These are phyloP conservation scores for Scartelaos histophorus DNA, from an alignment of 2,113 vertebrate genomes.

Conservation along the genomic window DNA sequence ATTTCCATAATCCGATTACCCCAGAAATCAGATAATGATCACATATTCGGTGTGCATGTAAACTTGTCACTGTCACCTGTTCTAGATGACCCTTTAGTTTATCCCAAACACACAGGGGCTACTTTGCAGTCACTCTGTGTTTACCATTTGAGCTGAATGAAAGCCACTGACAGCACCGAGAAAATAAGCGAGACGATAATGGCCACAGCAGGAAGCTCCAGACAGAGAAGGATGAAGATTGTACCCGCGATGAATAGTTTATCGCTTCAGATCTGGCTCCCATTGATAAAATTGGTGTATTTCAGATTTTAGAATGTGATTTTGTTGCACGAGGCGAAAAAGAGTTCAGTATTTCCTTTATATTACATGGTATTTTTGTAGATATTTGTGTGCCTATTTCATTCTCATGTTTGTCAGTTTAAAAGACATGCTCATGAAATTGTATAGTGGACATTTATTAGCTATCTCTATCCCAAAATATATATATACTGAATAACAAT, in stretches of 20 bases:
- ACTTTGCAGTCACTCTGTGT: conserved; percentile 16
- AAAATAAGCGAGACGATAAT: conserved; percentile 33
- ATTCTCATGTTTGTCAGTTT: neutral
- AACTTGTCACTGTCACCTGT: neutral
- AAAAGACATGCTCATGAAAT: neutral
- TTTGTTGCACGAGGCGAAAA: neutral
- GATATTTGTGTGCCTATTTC: neutral
- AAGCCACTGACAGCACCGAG: conserved; percentile 18
- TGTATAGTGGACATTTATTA: neutral
- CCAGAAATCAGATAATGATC: too few species aligned
- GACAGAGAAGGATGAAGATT: conserved; percentile 39
- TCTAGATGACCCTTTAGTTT: neutral
- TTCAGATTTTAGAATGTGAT: neutral
- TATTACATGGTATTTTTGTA: neutral
- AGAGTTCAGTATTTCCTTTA: neutral
- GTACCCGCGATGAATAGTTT: conserved; percentile 54
- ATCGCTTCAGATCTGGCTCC: conserved; percentile 30
- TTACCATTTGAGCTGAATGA: conserved; percentile 12
- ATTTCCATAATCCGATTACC: too few species aligned
- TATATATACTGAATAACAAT: neutral
- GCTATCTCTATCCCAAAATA: too few species aligned
- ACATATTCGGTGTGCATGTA: too few species aligned
- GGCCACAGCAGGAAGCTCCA: conserved; percentile 39
- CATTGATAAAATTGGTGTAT: conserved; percentile 33
- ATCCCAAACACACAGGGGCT: neutral